Evolutionary conservation across 2,113 vertebrate species (phyloP).

Genomic region (Petromus typicus): DNA sequence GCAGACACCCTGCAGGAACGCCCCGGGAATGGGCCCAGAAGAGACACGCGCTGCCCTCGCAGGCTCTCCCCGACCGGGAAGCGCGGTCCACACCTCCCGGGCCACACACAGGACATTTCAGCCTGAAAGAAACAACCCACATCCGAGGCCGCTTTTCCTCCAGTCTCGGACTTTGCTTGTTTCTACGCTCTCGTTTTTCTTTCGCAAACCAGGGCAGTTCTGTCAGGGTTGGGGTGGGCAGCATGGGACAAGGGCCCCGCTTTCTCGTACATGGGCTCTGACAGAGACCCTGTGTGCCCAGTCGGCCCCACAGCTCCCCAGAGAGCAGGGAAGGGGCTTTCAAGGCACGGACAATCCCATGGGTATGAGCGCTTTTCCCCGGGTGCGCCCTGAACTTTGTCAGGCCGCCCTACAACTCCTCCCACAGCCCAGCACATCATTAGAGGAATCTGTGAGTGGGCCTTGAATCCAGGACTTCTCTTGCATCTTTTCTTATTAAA

Average conservation of each 20-base stretch:
- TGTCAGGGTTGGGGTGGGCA: too few relatives aligned
- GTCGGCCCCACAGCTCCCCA: background rate
- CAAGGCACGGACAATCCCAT: accelerated
- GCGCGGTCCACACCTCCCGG: background rate
- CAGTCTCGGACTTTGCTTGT: background rate
- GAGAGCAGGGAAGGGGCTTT: background rate
- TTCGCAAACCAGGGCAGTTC: background rate
- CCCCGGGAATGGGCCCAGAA: too few relatives aligned
- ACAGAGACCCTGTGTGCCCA: accelerated
- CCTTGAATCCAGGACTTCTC: background rate
- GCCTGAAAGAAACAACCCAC: background rate
- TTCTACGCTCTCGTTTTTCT: background rate
- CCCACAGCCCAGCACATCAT: accelerated
- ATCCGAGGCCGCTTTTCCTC: too few relatives aligned
- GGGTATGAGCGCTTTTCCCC: too few relatives aligned
- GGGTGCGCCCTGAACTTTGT: background rate
- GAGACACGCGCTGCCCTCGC: too few relatives aligned
- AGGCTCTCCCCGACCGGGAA: accelerated
- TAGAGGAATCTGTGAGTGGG: background rate
- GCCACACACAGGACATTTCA: too few relatives aligned
- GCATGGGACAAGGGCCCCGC: background rate
- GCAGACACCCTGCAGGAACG: background rate
- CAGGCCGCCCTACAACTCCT: too few relatives aligned
- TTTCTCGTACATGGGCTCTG: background rate
- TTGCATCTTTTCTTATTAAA: background rate